phyloP scores from a whole-genome alignment of 1,140 invertebrate genomes.

The Leptinotarsa lineolata region DNA sequence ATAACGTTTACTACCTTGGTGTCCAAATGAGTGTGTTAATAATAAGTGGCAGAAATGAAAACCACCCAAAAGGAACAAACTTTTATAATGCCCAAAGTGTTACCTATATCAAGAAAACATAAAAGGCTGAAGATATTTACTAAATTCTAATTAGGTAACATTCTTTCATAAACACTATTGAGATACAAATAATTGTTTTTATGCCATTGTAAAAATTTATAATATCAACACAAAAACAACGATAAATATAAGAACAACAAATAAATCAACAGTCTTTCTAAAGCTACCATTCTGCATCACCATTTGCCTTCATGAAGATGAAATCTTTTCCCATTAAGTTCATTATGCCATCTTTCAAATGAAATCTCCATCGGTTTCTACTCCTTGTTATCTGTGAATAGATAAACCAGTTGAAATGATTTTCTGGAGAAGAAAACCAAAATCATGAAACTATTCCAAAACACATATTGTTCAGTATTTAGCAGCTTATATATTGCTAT shows the following conservation, averaged over 20 bases:
- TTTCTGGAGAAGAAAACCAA: too few species aligned
- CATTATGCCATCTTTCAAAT: slow-evolving; percentile 99
- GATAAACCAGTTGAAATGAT: not conserved
- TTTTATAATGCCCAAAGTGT: not conserved
- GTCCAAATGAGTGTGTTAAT: too few species aligned
- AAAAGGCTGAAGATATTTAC: not conserved
- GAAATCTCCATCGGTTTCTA: slow-evolving; percentile 98
- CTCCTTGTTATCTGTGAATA: slow-evolving; percentile 82
- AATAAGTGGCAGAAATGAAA: not conserved
- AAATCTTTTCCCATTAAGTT: slow-evolving; percentile 97
- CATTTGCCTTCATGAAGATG: slow-evolving; percentile 97
- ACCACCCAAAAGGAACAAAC: not conserved
- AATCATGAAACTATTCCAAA: too few species aligned
- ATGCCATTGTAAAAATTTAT: not conserved
- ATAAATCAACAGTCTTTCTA: not conserved
- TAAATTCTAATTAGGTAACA: not conserved
- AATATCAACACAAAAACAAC: slow-evolving; percentile 3
- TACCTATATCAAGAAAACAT: not conserved
- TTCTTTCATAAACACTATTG: too few species aligned
- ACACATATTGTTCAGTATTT: too few species aligned
- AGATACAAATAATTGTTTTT: too few species aligned
- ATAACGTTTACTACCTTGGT: too few species aligned
- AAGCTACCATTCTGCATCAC: slow-evolving; percentile 94
- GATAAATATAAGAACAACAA: slow-evolving; percentile 8
- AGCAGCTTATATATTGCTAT: too few species aligned